Percentiles rank a stretch among this genome's conserved stretches.
Conservation (phyloP, 2,113 vertebrate genomes). For the Neolamprologus brichardi region DNA sequence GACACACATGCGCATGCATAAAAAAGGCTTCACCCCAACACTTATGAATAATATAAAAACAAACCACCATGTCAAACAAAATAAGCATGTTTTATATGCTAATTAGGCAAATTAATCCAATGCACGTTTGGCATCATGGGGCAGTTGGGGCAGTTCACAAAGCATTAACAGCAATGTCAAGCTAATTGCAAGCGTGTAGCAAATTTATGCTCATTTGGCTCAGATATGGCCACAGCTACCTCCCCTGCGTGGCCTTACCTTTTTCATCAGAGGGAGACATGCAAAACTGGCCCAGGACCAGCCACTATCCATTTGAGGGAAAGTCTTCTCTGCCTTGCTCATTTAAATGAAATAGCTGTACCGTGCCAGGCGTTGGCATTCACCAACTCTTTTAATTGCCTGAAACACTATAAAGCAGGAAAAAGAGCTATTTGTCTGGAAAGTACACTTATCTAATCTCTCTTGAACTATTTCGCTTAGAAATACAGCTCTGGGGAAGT, state of each 20-base stretch:
- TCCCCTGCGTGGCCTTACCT: not conserved
- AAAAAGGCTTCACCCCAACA: not conserved
- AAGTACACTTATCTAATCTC: conserved; percentile 49
- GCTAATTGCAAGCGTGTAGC: conserved; percentile 20
- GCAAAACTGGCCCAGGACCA: conserved; percentile 31
- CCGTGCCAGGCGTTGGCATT: conserved; percentile 24
- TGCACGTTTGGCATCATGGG: conserved; percentile 26
- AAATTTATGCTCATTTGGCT: conserved; percentile 15
- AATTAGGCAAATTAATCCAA: conserved; percentile 44
- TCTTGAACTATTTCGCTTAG: conserved; percentile 23
- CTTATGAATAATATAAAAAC: not conserved
- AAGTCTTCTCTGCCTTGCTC: conserved; percentile 1
- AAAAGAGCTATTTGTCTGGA: conserved; percentile 32
- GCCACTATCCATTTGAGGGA: not conserved
- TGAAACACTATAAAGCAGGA: conserved; percentile 14
- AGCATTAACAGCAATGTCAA: conserved; percentile 21
- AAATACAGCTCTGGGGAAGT: conserved; percentile 32
- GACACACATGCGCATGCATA: not conserved
- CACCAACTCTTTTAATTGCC: conserved; percentile 31
- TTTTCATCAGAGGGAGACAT: conserved; percentile 9
- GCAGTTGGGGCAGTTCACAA: conserved; percentile 18
- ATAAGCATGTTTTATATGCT: not conserved
- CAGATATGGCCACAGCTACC: not conserved
- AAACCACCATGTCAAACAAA: not conserved
- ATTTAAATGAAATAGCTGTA: conserved; percentile 24